A percentile compares a stretch with the other conserved stretches of the same genome.
phyloP scores from a whole-genome alignment of 2,113 vertebrate genomes.

The Mastomys natalensis region DNA sequence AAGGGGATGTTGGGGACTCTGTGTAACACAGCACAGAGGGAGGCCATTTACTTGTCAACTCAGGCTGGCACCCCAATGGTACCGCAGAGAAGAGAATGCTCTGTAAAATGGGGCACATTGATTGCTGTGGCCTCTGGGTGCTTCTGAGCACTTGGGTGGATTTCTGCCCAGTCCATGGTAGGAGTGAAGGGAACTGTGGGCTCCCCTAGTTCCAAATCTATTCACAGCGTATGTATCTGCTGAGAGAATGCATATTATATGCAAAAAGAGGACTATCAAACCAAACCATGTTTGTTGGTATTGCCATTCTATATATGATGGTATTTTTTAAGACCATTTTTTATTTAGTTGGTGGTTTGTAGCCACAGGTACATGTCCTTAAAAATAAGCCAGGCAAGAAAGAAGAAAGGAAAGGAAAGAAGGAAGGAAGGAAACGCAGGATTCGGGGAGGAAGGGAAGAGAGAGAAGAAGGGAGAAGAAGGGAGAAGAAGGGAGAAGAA shows the following conservation, averaged over 20 bases:
- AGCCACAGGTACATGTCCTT: background rate
- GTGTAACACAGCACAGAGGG: too few relatives aligned
- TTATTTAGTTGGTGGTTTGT: background rate
- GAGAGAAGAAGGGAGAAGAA: background rate
- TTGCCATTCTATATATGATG: background rate
- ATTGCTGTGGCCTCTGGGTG: background rate
- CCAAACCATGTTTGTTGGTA: background rate
- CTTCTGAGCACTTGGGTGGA: background rate
- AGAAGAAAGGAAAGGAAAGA: too few relatives aligned
- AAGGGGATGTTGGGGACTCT: background rate
- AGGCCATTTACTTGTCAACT: background rate
- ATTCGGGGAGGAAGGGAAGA: background rate
- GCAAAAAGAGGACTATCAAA: background rate
- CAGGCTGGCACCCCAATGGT: background rate
- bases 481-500: background rate
- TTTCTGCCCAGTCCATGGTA: background rate
- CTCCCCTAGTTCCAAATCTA: background rate
- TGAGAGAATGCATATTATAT: background rate
- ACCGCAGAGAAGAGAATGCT: background rate
- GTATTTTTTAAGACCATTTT: background rate
- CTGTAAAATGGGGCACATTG: background rate
- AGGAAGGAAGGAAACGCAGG: background rate
- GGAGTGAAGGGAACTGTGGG: background rate
- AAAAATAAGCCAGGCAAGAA: background rate
- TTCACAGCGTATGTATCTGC: background rate